Percentiles rank a stretch among this genome's conserved stretches.
These are phyloP conservation scores for Drosophila sproati DNA, from an alignment of 1,140 invertebrate species.

Conservation along the genomic window DNA sequence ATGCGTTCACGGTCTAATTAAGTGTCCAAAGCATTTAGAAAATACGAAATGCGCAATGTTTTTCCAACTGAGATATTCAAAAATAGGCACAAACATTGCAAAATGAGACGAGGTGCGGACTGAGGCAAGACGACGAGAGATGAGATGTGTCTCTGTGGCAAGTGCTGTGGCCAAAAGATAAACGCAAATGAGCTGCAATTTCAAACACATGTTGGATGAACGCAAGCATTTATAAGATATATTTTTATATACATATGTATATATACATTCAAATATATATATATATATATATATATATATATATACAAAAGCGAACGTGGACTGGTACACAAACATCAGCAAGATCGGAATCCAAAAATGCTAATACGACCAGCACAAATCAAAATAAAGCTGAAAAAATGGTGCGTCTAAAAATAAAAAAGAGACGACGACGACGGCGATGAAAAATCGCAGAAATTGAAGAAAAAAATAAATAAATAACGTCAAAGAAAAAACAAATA, in stretches of 20 bases:
- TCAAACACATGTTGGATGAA: conserved; percentile 78
- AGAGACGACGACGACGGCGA: conserved; percentile 50
- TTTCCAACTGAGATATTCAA: conserved; percentile 56
- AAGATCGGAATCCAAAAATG: conserved; percentile 66
- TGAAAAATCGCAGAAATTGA: conserved; percentile 42
- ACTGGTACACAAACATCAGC: conserved; percentile 2
- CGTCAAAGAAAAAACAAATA: conserved; percentile 45
- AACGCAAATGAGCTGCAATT: conserved; percentile 56
- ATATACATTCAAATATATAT: neutral
- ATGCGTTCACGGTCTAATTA: conserved; percentile 52
- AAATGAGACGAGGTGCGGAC: neutral
- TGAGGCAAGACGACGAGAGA: neutral
- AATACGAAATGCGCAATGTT: conserved; percentile 57
- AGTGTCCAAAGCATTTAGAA: conserved; percentile 65
- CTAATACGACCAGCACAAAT: conserved; percentile 70
- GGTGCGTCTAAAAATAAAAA: conserved; percentile 74
- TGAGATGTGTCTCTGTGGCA: conserved; percentile 12
- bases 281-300: conserved; percentile 17
- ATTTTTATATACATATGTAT: conserved; percentile 16
- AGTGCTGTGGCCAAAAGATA: conserved; percentile 38
- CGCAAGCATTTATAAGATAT: conserved; percentile 32
- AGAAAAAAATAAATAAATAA: conserved; percentile 19
- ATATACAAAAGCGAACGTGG: neutral
- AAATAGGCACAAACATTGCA: conserved; percentile 56
- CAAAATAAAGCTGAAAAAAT: conserved; percentile 78